Base-by-base conservation (phyloP, 2,888 invertebrate species). In the Deilephila porcellus region DNA sequence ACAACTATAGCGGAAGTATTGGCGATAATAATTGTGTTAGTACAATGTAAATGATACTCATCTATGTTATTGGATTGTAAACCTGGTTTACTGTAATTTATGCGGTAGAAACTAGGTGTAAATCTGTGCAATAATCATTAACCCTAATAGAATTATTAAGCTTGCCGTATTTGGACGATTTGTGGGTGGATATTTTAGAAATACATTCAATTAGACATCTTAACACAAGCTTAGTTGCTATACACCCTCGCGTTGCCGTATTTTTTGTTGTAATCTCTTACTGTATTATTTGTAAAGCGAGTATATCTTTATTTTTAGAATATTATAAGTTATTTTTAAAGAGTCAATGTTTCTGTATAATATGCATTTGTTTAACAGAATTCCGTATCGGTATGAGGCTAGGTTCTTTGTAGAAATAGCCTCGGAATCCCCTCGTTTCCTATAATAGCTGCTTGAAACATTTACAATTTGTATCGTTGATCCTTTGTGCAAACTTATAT, bases 61-160 rank as follows among this genome's bases (percentile, higher is more conserved):
- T 56, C n/a, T n/a, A 56, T 6, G n/a, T 5, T 19, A 56, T 56
- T 56, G 4, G 56, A 56, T 56, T 56, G 56, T 56, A 5, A 56
- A 56, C 5, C 56, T 56, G n/a, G n/a, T 6, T 56, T 56, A 19
- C n/a, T 56, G 56, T 56, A 3, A 56, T 56, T n/a, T 56, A 19
- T n/a, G n/a, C 56, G 1, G 56, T 56, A 56, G 19, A 56, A 56
- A n/a, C n/a, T 56, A 6, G 56, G 56, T 56, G 56, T 19, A n/a
- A 56, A 56, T 56, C n/a, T n/a, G 56, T 19, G 56, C 56, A 56
- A 56, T 56, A n/a, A 56, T 56, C 56, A 56, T 56, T 56, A 56
- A 56, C 56, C n/a, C n/a, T 56, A 56, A 56, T 56, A 56, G 56
- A 56, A 56, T 56, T n/a, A n/a, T 56, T n/a, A n/a, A 56, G n/a